These are phyloP conservation scores for Cryptocheilus praepositus DNA, from an alignment of 2,888 invertebrate genomes.

Conservation along the genomic window DNA sequence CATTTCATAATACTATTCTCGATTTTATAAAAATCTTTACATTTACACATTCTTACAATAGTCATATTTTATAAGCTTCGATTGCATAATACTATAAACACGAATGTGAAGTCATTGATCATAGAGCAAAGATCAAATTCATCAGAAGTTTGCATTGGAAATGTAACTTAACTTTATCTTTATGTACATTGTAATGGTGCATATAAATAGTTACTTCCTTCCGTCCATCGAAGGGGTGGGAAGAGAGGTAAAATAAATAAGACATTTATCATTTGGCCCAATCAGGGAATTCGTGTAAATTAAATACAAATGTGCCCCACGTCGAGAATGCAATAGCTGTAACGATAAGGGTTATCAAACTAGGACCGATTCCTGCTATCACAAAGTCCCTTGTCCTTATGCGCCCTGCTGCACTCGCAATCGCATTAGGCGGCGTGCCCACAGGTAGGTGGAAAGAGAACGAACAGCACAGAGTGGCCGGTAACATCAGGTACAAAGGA, in stretches of 20 bases:
- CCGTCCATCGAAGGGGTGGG: too few relatives aligned
- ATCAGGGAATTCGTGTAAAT: slow-evolving; percentile 79
- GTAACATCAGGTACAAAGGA: slow-evolving; percentile 92
- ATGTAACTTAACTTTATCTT: slow-evolving; percentile 2
- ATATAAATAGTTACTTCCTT: too few relatives aligned
- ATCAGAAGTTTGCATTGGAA: not conserved
- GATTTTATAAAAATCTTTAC: not conserved
- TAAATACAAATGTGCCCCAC: slow-evolving; percentile 84
- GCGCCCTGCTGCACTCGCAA: slow-evolving; percentile 89
- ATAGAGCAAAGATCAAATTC: not conserved
- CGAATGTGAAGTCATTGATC: not conserved
- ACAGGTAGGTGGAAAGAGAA: slow-evolving; percentile 96
- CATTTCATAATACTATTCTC: not conserved
- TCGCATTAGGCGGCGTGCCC: slow-evolving; percentile 96
- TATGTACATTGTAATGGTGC: not conserved
- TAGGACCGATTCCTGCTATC: slow-evolving; percentile 86
- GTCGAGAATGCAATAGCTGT: slow-evolving; percentile 85
- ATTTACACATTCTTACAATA: slow-evolving; percentile 1
- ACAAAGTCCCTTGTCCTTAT: slow-evolving; percentile 89
- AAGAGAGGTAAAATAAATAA: slow-evolving; percentile 16
- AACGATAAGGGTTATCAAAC: slow-evolving; percentile 83
- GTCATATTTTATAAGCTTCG: not conserved
- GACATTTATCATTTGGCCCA: slow-evolving; percentile 76
- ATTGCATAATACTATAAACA: slow-evolving; percentile 7
- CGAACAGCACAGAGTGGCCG: slow-evolving; percentile 91